phyloP scores from a whole-genome alignment of 2,113 vertebrate species.

The Hypocryptadius cinnamomeus region DNA sequence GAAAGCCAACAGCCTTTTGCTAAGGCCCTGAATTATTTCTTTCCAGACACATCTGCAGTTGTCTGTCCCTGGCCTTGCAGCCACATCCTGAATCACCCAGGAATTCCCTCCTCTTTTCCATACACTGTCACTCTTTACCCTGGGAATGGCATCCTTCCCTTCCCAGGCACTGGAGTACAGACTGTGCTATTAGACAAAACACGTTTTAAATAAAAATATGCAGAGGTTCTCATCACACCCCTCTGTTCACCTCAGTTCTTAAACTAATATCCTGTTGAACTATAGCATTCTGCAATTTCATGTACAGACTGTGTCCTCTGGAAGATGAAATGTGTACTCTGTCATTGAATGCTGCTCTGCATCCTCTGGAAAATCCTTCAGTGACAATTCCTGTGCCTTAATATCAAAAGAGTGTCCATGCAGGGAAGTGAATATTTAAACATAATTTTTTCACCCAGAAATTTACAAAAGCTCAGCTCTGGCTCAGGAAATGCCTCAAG shows the following conservation, averaged over 20 bases:
- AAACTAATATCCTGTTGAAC: not conserved
- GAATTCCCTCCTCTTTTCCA: not conserved
- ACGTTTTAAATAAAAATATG: not conserved
- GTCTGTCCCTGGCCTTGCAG: not conserved
- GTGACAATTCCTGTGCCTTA: not conserved
- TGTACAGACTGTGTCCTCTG: not conserved
- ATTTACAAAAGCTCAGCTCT: not conserved
- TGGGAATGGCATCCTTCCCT: not conserved
- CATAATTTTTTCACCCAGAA: not conserved
- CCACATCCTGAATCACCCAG: not conserved
- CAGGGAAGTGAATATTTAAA: not conserved
- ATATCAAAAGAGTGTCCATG: not conserved
- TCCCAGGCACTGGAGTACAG: not conserved
- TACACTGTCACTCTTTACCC: not conserved
- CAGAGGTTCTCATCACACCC: not conserved
- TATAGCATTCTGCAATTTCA: not conserved
- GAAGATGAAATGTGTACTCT: not conserved
- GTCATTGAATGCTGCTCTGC: not conserved
- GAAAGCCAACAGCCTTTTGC: not conserved
- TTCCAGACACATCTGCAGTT: not conserved
- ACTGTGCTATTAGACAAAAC: not conserved
- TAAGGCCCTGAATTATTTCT: not conserved
- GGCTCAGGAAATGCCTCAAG: not conserved
- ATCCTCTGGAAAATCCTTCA: not conserved
- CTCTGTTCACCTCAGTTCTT: fast-evolving